These are phyloP conservation scores for Acipenser transmontanus DNA, from an alignment of 2,797 vertebrate genomes.

Conservation along the genomic window DNA sequence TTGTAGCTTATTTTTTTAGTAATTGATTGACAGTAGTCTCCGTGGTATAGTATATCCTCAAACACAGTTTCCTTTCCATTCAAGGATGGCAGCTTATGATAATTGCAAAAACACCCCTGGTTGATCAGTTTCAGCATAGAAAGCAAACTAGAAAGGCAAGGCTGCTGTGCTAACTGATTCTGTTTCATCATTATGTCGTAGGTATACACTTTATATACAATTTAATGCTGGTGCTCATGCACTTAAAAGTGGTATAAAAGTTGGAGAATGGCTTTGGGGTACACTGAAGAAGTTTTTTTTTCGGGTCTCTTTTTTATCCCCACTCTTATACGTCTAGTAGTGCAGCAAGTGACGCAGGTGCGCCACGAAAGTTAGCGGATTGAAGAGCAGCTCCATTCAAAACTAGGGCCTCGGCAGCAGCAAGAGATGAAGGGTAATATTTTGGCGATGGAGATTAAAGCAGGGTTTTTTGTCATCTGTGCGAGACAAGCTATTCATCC, in stretches of 20 bases:
- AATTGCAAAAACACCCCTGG: slow-evolving; percentile 7
- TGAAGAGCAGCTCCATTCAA: slow-evolving; percentile 80
- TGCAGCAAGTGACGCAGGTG: slow-evolving; percentile 37
- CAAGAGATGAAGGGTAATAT: slow-evolving; percentile 90
- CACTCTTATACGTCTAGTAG: slow-evolving; percentile 19
- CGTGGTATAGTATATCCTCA: neutral
- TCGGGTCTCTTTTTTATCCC: slow-evolving; percentile 13
- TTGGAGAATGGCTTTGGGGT: neutral
- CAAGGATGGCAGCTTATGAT: slow-evolving; percentile 7
- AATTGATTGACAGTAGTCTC: neutral
- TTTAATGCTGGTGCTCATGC: slow-evolving; percentile 20
- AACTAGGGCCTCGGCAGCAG: slow-evolving; percentile 41
- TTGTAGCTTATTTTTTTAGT: no score
- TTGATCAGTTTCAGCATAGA: slow-evolving; percentile 6
- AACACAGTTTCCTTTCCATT: slow-evolving; percentile 5
- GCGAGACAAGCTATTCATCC: slow-evolving; percentile 99
- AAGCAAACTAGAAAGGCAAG: neutral
- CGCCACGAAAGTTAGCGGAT: slow-evolving; percentile 74
- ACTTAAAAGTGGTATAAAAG: slow-evolving; percentile 8
- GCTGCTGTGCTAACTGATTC: neutral
- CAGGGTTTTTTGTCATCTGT: slow-evolving; percentile 99
- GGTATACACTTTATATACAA: slow-evolving; percentile 20
- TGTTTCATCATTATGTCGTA: slow-evolving; percentile 12
- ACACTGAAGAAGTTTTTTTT: slow-evolving; percentile 18
- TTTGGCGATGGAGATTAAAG: slow-evolving; percentile 97